These are phyloP conservation scores for Brachyptera risi DNA, from an alignment of 2,888 invertebrate species.

Conservation along the genomic window DNA sequence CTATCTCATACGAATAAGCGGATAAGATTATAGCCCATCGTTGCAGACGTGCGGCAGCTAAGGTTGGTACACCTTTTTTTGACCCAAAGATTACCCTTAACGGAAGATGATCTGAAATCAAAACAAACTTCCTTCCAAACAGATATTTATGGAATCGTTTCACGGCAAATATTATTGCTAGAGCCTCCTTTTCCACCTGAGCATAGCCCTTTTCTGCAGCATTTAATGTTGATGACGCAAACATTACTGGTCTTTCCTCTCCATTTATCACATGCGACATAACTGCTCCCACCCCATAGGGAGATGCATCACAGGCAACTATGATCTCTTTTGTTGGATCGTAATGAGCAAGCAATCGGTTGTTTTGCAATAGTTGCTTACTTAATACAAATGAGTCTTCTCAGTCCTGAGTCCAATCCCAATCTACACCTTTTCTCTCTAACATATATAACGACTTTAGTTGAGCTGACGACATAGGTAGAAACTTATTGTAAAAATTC, in stretches of 20 bases:
- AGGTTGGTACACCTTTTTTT: constrained; percentile 33
- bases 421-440: neutral
- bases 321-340: constrained; percentile 26
- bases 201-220: constrained; percentile 21
- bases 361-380: constrained; percentile 6
- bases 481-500: constrained; percentile 24
- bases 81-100: constrained; percentile 33
- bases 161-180: constrained; percentile 24
- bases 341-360: constrained; percentile 24
- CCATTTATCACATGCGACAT: constrained; percentile 19
- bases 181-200: constrained; percentile 19
- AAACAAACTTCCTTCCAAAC: constrained; percentile 33
- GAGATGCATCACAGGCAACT: constrained; percentile 28
- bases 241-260: constrained; percentile 16
- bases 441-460: constrained; percentile 19
- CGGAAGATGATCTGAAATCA: constrained; percentile 34
- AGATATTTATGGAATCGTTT: constrained; percentile 35
- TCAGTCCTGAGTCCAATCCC: constrained; percentile 11
- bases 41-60: constrained; percentile 34
- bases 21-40: constrained; percentile 34
- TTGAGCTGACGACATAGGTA: constrained; percentile 15
- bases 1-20: constrained; percentile 33
- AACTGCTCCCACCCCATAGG: constrained; percentile 31
- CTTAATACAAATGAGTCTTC: neutral
- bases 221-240: constrained; percentile 17